Evolutionary conservation across 2,888 invertebrate genomes (phyloP).

Genomic region (Cephalotes varians): DNA sequence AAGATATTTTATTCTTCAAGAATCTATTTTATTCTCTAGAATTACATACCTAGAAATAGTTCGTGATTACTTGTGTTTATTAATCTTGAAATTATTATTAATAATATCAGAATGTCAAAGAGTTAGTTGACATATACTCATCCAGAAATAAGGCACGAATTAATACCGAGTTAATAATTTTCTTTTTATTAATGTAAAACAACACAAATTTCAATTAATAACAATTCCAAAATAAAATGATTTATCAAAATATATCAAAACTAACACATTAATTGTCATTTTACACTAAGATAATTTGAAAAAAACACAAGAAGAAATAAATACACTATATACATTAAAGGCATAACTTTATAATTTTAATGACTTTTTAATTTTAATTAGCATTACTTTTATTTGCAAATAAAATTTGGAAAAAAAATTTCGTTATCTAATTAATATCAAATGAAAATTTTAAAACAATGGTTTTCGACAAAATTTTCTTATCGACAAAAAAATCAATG

Average conservation of each 20-base stretch:
- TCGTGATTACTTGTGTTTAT: no score
- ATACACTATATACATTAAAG: background rate
- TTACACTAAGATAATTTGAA: background rate
- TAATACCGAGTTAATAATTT: background rate
- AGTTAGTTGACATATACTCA: background rate
- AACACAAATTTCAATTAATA: background rate
- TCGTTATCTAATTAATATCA: background rate
- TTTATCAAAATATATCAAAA: background rate
- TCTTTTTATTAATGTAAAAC: background rate
- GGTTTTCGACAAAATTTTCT: no score
- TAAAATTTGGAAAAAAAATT: background rate
- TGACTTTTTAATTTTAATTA: no score
- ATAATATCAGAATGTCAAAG: background rate
- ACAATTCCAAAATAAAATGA: background rate
- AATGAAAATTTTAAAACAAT: background rate
- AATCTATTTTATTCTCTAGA: background rate
- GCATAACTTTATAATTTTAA: background rate
- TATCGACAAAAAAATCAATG: background rate
- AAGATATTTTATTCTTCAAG: background rate
- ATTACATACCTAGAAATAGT: background rate
- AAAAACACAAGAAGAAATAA: background rate
- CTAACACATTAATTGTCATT: background rate
- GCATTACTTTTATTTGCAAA: background rate
- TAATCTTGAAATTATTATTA: slow-evolving; percentile 2
- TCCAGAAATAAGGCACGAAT: background rate